These are phyloP conservation scores for Platycnemis pennipes DNA, from an alignment of 2,888 invertebrate species.

Conservation along the genomic window DNA sequence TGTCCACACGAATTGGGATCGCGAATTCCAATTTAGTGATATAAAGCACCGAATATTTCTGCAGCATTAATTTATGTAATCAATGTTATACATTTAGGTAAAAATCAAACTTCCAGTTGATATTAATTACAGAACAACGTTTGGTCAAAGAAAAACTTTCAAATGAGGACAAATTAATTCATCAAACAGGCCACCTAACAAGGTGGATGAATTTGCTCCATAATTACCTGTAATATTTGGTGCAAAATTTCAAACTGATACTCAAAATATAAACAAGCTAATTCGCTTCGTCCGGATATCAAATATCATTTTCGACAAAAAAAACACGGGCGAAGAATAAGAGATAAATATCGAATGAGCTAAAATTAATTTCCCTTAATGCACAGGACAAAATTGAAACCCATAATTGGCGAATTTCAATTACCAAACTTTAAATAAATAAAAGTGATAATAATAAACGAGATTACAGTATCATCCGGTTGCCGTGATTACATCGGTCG, in stretches of 20 bases:
- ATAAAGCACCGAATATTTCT: too few species aligned
- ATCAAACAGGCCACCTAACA: neutral
- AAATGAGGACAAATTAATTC: neutral
- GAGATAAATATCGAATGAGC: constrained; percentile 2
- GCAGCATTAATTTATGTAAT: too few species aligned
- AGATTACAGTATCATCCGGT: constrained; percentile 11
- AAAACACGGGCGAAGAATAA: neutral
- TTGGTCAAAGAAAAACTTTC: neutral
- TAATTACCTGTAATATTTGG: neutral
- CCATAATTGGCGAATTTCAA: constrained; percentile 32
- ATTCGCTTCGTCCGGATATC: neutral
- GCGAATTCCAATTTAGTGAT: too few species aligned
- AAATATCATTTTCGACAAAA: neutral
- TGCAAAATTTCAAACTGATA: neutral
- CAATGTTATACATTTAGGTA: neutral
- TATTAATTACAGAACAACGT: neutral
- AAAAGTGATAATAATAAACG: constrained; percentile 18
- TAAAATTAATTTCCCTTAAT: constrained; percentile 36
- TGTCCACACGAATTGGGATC: too few species aligned
- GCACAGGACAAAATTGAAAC: constrained; percentile 11
- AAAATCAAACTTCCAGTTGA: neutral
- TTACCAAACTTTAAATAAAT: constrained; percentile 21
- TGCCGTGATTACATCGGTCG: constrained; percentile 3
- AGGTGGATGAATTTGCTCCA: neutral
- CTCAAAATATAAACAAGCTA: constrained; percentile 32